Evolutionary conservation across 2,113 vertebrate genomes (phyloP).

Genomic region (Dryoscopus gambensis): DNA sequence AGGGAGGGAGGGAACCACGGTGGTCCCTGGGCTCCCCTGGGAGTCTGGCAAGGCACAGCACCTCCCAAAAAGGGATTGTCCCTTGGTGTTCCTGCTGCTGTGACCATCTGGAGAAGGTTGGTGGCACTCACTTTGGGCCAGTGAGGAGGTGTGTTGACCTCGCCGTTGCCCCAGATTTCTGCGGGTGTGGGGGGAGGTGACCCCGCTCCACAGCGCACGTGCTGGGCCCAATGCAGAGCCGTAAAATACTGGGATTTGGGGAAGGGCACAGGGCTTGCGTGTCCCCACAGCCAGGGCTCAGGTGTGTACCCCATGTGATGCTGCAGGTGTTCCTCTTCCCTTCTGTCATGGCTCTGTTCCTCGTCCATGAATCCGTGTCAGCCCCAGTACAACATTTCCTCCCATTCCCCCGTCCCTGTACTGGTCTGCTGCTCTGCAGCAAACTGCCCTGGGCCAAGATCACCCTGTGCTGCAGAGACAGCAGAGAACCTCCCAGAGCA

Average conservation of each 20-base stretch:
- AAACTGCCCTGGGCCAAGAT: background rate
- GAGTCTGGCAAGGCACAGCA: background rate
- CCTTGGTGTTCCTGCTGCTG: background rate
- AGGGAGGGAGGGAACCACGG: accelerated
- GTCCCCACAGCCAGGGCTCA: accelerated
- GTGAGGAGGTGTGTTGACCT: background rate
- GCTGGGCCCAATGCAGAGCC: accelerated
- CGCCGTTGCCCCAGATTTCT: accelerated
- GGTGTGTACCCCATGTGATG: accelerated
- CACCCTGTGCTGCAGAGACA: background rate
- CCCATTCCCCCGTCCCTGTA: background rate
- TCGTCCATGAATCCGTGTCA: accelerated
- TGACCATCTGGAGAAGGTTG: background rate
- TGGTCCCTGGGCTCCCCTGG: background rate
- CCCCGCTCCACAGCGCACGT: accelerated
- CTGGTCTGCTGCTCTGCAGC: background rate
- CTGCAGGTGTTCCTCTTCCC: background rate
- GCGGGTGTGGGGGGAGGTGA: background rate
- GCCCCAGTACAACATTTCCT: background rate
- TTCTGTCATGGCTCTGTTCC: background rate
- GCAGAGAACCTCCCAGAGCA: background rate
- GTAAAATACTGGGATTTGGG: accelerated
- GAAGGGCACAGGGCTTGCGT: accelerated
- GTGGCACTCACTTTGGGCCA: background rate
- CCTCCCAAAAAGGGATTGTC: background rate